phyloP scores from a whole-genome alignment of 2,797 vertebrate species.

The Choloepus didactylus region DNA sequence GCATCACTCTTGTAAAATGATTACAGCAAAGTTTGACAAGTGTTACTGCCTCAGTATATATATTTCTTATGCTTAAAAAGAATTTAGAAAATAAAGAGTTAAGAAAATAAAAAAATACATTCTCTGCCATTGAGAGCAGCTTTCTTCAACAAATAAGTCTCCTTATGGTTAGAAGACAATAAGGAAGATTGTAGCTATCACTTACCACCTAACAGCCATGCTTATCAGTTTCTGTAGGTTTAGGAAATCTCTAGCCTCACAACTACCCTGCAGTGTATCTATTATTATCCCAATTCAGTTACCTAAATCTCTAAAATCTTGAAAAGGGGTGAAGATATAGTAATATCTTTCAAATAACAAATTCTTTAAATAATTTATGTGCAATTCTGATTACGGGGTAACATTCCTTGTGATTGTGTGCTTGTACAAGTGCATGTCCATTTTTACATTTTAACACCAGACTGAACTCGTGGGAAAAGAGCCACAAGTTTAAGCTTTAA shows the following conservation, averaged over 20 bases:
- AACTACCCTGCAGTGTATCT: conserved; percentile 77
- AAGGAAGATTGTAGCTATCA: neutral
- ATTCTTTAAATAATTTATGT: neutral
- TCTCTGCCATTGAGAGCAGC: neutral
- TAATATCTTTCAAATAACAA: neutral
- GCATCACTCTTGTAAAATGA: neutral
- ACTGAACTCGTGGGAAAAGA: conserved; percentile 52
- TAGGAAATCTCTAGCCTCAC: conserved; percentile 64
- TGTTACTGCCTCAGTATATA: neutral
- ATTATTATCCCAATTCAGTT: conserved; percentile 48
- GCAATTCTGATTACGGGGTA: neutral
- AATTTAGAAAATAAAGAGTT: conserved; percentile 23
- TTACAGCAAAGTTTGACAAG: neutral
- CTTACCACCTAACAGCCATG: neutral
- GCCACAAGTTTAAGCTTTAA: conserved; percentile 69
- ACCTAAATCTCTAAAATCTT: neutral
- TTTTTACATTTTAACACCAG: conserved; percentile 66
- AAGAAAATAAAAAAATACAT: neutral
- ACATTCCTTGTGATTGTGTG: neutral
- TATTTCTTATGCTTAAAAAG: neutral
- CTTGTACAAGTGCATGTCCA: conserved; percentile 57
- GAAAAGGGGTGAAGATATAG: neutral
- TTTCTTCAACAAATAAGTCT: conserved; percentile 10
- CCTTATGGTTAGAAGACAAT: neutral
- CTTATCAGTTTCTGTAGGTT: neutral